Evolutionary conservation across 2,797 vertebrate genomes (phyloP), one percentile per base, ranked within the genome.

Genomic region (Urophycis tenuis): DNA sequence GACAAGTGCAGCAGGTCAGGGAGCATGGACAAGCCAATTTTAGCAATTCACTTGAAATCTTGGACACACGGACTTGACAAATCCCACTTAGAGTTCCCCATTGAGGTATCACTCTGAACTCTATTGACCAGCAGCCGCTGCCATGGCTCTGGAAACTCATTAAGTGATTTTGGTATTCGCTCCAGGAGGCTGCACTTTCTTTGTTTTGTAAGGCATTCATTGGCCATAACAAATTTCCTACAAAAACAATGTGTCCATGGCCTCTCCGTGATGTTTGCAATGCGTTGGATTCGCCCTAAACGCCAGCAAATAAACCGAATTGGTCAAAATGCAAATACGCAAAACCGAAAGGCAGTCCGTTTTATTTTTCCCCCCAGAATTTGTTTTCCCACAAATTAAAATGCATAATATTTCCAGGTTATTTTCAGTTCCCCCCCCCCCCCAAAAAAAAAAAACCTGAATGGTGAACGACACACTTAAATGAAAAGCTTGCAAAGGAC

Each of bases 1-100:
- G 83, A 83, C 78, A 80, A 87, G 81, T 79, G 75, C 64, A 74
- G 41, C 35, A 75, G 86, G 87, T 88, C 85, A 88, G 73, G 74
- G 83, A 84, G 84, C 79, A 74, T 29, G 74, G 79, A 73, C 73
- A 39, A 85, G n/a, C 84, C 69, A 74, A 33, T 88, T 88, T 83
- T 89, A 87, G 89, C 30, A 72, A 72, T 80, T 76, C 80, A 88
- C 84, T 87, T 88, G 88, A 92, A 87, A 87, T 79, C 45, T 32
- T 6, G 86, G 85, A 84, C 85, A 79, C 75, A 73, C 45, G 72
- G 77, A 85, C 86, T 81, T 85, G 84, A 90, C 85, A 88, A 86
- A 88, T 89, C 78, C 82, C 85, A 30, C 88, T 88, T 83, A 87
- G 80, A 77, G 72, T 79, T 88, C 85, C 87, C 88, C 34, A 77